Evolutionary conservation across 2,888 invertebrate genomes (phyloP), one percentile per base, ranked within the genome.

Genomic region (Acholoe squamosa): DNA sequence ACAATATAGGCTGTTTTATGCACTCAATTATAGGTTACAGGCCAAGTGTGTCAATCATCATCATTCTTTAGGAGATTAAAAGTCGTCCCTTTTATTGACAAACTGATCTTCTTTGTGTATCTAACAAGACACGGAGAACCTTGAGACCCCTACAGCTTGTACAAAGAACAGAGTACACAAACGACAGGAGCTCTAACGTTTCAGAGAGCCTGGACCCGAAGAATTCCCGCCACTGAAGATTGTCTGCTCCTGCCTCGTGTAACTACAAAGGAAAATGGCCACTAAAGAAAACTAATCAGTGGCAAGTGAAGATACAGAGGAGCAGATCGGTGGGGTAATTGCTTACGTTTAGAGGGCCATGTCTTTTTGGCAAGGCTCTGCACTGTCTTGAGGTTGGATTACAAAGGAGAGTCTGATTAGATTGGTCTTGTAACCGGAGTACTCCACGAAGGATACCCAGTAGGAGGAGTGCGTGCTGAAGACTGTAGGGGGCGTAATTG

Each of bases 251-350:
- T 7, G 19, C 71, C 19, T 25, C 28, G 71, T 25, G 71, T 28
- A 14, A n/a, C 25, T 71, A 71, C 71, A 71, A 71, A 71, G 71
- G 71, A 25, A 71, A n/a, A 71, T 25, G 71, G 19, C 71, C 14
- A 16, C 71, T 28, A 71, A 28, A 71, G 71, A 71, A 71, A 71
- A 71, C 31, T 71, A 71, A 71, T 71, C 71, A 71, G 71, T 71
- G 71, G 28, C 71, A 71, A 71, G 71, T 71, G 71, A 71, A 71
- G 71, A 71, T 25, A 28, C 25, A 28, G 28, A 61, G 25, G 28
- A 71, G 71, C 25, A 71, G 25, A 71, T 25, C 19, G 61, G 19
- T 19, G 19, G 19, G 71, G 71, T 71, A 28, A 71, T 71, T 71
- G 71, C 71, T 71, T 71, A 71, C 71, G 71, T 5, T 71, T 71